Evolutionary conservation across 2,888 invertebrate genomes (phyloP), one percentile per base, ranked within the genome.

Genomic region (Cerceris rybyensis): DNA sequence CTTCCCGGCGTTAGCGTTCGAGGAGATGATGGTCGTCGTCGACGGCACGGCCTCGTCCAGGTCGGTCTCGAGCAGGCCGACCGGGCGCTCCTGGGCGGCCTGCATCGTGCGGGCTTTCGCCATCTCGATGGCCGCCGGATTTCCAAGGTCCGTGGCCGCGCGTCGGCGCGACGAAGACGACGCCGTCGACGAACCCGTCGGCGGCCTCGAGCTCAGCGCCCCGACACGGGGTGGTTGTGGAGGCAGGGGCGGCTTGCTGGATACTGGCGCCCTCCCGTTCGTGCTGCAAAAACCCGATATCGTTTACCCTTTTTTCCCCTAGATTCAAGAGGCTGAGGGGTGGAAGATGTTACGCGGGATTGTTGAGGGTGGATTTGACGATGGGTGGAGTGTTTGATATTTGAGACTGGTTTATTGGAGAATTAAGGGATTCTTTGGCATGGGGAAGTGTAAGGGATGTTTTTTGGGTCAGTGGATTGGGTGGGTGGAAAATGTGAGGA

Each of bases 21-120:
- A 94, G 67, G 68, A 65, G n/a, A 67, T 63, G 88, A 93, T 93
- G 87, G 94, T 94, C 82, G 94, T 93, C 81, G 86, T 81, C 82
- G 89, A 75, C 81, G 84, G 85, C 80, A 95, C 93, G 94, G 95
- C 93, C 94, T 95, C 92, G 96, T 97, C 97, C 93, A 97, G 95
- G 94, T 97, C 97, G 89, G 98, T 97, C 94, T 97, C 97, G 93
- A 97, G 96, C 94, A 97, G 95, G 93, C 97, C 97, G 93, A 95
- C 94, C 93, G 95, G 94, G 92, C 94, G 94, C 89, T 94, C 94
- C 93, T 92, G 92, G 91, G 91, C 88, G 90, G 90, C 90, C 89
- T 89, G 88, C 89, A 91, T 92, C 87, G 91, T 87, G 86, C 92
- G 92, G 87, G 92, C 91, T 87, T 92, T 91, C 90, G 92, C 92